Base-by-base conservation (phyloP, 1,140 invertebrate genomes). In the Drosophila subpulchrella region DNA sequence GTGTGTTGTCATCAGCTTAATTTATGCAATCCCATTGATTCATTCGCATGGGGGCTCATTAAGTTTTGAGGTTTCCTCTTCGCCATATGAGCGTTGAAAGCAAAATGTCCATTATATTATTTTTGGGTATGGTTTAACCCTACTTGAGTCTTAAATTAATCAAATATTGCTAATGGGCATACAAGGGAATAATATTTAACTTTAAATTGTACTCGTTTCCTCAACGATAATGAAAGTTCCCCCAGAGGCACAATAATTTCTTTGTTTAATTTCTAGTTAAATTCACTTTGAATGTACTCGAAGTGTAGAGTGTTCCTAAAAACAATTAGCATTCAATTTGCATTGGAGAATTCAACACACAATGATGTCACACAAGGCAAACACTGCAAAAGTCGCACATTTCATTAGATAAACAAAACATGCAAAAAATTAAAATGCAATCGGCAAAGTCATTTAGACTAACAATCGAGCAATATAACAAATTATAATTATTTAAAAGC, bases 401-500 rank as follows among this genome's bases (percentile, higher is more conserved):
- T 68, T 47, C 61, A 65, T 63, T 78, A 50, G 41, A 54, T 65
- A 75, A 57, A 54, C 48, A 58, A 36, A 59, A 32, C 15, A 44
- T 32, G 32, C 6, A 54, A 24, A 54, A 51, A 54, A 83, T 88
- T 89, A 58, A 89, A 89, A 88, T 88, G 84, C 83, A 89, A 73
- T 63, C 76, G 44, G 50, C 72, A 44, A 47, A 73, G 58, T 76
- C 71, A 76, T 80, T 83, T 72, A 63, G 81, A 55, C 62, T 41
- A 81, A 68, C 60, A 54, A 58, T 75, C 62, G 38, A 34, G 56
- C 62, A 50, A 38, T 57, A 72, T 30, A 75, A 59, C 38, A 62
- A 79, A 75, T 71, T 58, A 83, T 60, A 75, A 75, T 71, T 66
- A 83, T 60, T 71, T 56, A 54, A 62, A 77, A 59, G 38, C 51